Base-by-base conservation (phyloP, 2,888 invertebrate species). In the Oscheius sp. region DNA sequence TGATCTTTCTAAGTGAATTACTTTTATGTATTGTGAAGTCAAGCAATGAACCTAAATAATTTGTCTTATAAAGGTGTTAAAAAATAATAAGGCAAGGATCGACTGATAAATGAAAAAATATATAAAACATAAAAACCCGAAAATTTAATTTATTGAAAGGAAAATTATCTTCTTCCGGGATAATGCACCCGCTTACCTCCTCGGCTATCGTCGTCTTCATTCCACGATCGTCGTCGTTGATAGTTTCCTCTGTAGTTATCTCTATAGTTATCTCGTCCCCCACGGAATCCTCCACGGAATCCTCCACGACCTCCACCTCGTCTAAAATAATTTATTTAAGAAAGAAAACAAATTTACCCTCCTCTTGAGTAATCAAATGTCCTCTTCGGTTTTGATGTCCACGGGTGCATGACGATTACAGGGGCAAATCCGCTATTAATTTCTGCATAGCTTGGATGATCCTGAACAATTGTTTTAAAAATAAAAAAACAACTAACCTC, bases 361-460 rank as follows among this genome's bases (percentile, higher is more conserved):
- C n/a, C n/a, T 61, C 61, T 20, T 14, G 63, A 17, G 33, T 64
- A 51, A 28, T 64, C 63, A 33, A 26, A 64, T 17, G 24, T 20
- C 24, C 63, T 14, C 33, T 64, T 64, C n/a, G 49, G 6, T 5
- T 26, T 20, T 12, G 51, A 32, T 32, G 54, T 14, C 65, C 65
- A 65, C 17, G 65, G 65, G 20, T 65, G 65, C 28, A 65, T 20
- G 9, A 65, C 30, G 8, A 65, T 38, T 5, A 45, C 54, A 14
- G 54, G 26, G 12, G 20, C 36, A 30, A 65, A 65, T 36, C 65
- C 65, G n/a, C 44, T 24, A n/a, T 20, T 17, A 20, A 65, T 54
- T 26, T 65, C 24, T 22, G 54, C 54, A 54, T 44, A 59, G 24
- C 44, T 44, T 8, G 59, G 1, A 26, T 44, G 26, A 12, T 59